Percentiles rank a stretch among this genome's conserved stretches.
These are phyloP conservation scores for Luperina nickerlii DNA, from an alignment of 2,888 invertebrate genomes.

Conservation along the genomic window DNA sequence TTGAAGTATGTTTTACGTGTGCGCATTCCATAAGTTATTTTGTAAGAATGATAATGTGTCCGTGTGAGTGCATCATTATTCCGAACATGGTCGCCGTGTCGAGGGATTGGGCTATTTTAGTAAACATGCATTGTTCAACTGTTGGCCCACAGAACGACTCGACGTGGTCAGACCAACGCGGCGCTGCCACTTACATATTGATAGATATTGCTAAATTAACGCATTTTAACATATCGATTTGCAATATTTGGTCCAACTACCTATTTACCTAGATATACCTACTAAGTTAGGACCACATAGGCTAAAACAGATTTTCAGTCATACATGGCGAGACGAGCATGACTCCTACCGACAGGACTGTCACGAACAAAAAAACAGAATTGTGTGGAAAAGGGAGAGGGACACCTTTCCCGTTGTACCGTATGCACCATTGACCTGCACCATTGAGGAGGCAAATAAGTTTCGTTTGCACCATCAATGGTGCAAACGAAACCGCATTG, in stretches of 20 bases:
- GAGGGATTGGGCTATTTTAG: slow-evolving; percentile 71
- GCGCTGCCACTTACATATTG: slow-evolving; percentile 60
- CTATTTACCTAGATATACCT: not conserved
- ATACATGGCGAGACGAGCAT: not conserved
- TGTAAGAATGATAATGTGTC: slow-evolving; percentile 59
- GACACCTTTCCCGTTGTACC: not conserved
- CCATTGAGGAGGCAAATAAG: too few relatives aligned
- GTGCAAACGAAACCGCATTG: too few relatives aligned
- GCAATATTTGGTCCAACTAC: slow-evolving; percentile 11
- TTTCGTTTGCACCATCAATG: too few relatives aligned
- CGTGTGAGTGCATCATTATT: slow-evolving; percentile 70
- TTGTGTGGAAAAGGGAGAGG: not conserved
- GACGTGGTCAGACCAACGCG: slow-evolving; percentile 37
- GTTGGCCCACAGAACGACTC: slow-evolving; percentile 68
- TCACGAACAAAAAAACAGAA: not conserved
- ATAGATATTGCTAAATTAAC: slow-evolving; percentile 64
- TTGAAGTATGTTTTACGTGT: slow-evolving; percentile 36
- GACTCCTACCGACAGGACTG: not conserved
- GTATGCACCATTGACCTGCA: too few relatives aligned
- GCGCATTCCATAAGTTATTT: slow-evolving; percentile 58
- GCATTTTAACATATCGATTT: slow-evolving; percentile 37
- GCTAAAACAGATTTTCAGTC: not conserved
- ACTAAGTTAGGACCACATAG: not conserved
- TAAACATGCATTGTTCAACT: slow-evolving; percentile 72
- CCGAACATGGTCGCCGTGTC: slow-evolving; percentile 66